These are phyloP conservation scores for Botia almorhae DNA, from an alignment of 2,797 vertebrate species.

Conservation along the genomic window DNA sequence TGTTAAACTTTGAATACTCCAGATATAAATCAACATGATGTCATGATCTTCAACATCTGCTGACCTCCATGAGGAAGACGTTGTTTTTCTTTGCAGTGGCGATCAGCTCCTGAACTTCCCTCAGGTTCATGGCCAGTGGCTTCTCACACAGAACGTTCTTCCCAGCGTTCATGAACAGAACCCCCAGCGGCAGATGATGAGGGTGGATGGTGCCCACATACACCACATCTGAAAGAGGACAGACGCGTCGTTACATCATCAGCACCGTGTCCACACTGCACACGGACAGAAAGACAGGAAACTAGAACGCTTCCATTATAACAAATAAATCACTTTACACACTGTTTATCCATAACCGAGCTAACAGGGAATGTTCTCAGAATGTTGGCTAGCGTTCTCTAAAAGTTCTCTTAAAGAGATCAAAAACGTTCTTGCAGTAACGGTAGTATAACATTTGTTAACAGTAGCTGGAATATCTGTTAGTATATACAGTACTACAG, in stretches of 20 bases:
- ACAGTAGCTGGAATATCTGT: too few relatives aligned
- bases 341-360: too few relatives aligned
- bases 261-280: background rate
- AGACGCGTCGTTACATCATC: background rate
- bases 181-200: constrained; percentile 72
- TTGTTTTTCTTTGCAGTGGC: constrained; percentile 72
- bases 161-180: constrained; percentile 79
- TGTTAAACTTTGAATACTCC: too few relatives aligned
- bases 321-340: background rate
- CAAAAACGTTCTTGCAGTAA: too few relatives aligned
- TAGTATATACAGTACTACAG: too few relatives aligned
- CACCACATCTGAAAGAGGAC: constrained; percentile 77
- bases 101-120: constrained; percentile 80
- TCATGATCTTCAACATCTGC: background rate
- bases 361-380: too few relatives aligned
- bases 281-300: background rate
- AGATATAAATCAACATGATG: too few relatives aligned
- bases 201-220: constrained; percentile 85
- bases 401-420: too few relatives aligned
- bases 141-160: constrained; percentile 90
- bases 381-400: too few relatives aligned
- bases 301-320: background rate
- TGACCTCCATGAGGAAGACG: constrained; percentile 90
- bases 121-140: constrained; percentile 84
- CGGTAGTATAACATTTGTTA: too few relatives aligned